Evolutionary conservation across 1,140 invertebrate genomes (phyloP), one percentile per base, ranked within the genome.

Genomic region (Brachionus rotundiformis): DNA sequence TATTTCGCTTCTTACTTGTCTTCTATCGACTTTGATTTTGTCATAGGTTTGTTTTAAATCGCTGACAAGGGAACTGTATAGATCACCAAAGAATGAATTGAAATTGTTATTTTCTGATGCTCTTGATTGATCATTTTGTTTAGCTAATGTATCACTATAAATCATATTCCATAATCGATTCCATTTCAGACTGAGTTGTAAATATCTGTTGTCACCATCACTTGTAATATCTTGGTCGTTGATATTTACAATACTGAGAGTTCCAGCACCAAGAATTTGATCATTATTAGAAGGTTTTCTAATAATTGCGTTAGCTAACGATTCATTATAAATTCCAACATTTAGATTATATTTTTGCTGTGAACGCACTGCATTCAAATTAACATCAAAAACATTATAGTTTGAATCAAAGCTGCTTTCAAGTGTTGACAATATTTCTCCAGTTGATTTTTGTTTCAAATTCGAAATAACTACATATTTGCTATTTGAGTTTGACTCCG

Each of bases 21-120:
- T 54, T 11, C 76, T 16, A 29, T 63, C 59, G 3, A 19, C 11
- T 63, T 31, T 54, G 59, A 79, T 79, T 36, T 3, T 39, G 3
- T 59, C 76, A 16, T 27, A 36, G 4, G 76, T 39, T 54, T 47
- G 1, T 27, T 79, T 63, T 25, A 79, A 39, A 79, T 79, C 76
- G 16, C 19, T 41, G 16, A 33, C 36, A 25, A 79, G 6, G 10
- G 33, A 16, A 23, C n/a, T 8, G 31, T 59, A 79, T 2, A 63
- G 47, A 79, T 79, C 76, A 19, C 76, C 76, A 61, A 79, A 59
- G 13, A 36, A 79, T n/a, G 76, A 79, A 39, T 79, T 79, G 11
- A 79, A 79, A 13, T 59, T 27, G 13, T 27, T 39, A 23, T 39
- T 79, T 27, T 59, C 27, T 25, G 23, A 27, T 16, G 68, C 68